Evolutionary conservation across 2,888 invertebrate species (phyloP), one percentile per base, ranked within the genome.

Genomic region (Andricus curvator): DNA sequence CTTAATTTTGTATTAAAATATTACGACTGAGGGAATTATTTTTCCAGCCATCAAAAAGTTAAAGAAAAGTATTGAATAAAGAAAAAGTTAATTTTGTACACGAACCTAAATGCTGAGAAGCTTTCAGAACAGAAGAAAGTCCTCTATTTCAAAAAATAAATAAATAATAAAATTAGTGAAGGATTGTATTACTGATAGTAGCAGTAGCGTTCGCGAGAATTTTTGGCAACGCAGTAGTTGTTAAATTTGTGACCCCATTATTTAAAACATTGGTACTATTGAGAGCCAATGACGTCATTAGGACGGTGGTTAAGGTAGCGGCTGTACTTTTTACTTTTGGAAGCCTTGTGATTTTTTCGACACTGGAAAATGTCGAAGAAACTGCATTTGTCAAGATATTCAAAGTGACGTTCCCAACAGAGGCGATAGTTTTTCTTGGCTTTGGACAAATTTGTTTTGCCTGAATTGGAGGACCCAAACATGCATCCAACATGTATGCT

Each of bases 401-500:
- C 15, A 87, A 25, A 0, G 91, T 90, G 25, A 82, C 81, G 74
- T 88, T 89, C 25, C 79, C 85, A 17, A 86, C 70, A 15, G 84
- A 22, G n/a, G 82, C 82, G 80, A 85, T 44, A 48, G 89, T 76
- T 11, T 89, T 87, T 9, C 84, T 77, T 13, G 85, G 80, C 74
- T 89, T 88, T 1, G 82, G 83, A 82, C 92, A 92, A 77, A 91
- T 86, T 33, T 90, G 87, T 88, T 93, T 89, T 85, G 90, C 83
- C 88, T 93, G 88, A 67, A 91, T 82, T 68, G 91, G 85, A 83
- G 91, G 81, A 67, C 93, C 89, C 88, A 93, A 83, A 85, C 89
- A 87, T 6, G 88, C 91, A 87, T 96, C 95, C 83, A 98, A 94
- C 29, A 97, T 93, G 89, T 98, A 98, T 0, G 98, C 97, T 78